Conservation (phyloP, 2,797 vertebrate genomes). For the Lagodon rhomboides region DNA sequence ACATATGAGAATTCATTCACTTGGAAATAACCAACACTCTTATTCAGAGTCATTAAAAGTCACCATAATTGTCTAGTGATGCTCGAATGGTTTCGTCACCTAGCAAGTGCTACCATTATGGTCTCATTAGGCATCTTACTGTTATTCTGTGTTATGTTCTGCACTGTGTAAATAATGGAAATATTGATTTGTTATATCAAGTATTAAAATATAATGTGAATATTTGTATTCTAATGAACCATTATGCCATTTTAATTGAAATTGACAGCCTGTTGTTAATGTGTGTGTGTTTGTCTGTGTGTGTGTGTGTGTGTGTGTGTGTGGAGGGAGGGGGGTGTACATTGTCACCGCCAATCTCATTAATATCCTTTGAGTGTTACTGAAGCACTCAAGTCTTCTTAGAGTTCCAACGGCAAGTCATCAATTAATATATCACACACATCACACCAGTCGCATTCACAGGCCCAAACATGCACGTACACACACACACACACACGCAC, state of each 20-base stretch:
- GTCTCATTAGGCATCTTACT: neutral
- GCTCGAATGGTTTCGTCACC: neutral
- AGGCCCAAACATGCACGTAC: neutral
- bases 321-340: too few relatives aligned
- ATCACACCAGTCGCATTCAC: conserved; percentile 3
- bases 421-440: conserved; percentile 42
- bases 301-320: neutral
- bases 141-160: neutral
- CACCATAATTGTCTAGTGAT: neutral
- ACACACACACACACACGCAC: conserved; percentile 8
- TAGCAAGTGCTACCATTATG: neutral
- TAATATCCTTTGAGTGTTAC: conserved; percentile 28
- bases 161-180: neutral
- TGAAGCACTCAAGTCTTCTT: conserved; percentile 26
- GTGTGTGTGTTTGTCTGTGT: neutral
- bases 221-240: neutral
- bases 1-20: neutral
- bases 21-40: neutral
- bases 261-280: neutral
- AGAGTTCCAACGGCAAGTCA: conserved; percentile 26
- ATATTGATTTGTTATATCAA: neutral
- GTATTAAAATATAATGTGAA: neutral
- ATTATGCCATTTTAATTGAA: conserved; percentile 8
- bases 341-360: conserved; percentile 39
- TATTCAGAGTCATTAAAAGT: neutral